Base-by-base conservation (phyloP, 2,113 vertebrate genomes). In the Scartelaos histophorus region DNA sequence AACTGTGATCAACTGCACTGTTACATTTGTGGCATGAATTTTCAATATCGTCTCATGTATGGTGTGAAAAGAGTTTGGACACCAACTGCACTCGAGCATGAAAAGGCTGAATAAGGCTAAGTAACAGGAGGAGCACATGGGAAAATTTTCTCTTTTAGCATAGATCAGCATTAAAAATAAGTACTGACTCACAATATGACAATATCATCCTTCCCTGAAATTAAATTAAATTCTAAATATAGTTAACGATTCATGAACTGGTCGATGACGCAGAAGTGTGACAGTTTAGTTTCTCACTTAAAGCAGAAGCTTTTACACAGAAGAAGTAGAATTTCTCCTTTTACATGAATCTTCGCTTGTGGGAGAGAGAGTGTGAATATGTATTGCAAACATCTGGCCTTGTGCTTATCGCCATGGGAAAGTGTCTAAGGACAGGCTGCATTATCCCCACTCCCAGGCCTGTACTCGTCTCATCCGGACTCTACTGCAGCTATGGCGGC, bases 391-490 rank as follows among this genome's bases (percentile, higher is more conserved):
- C 87, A 92, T 88, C 82, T 91, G 90, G 79, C 51, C n/a, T 4
- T 76, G 80, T 86, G 71, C 79, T 85, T 86, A 77, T 93, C 80
- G 70, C 83, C 67, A 76, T 87, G 86, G 86, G 87, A 89, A 89
- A 90, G 85, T 67, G 73, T 80, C 69, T 80, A 17, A n/a, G 75
- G 75, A 83, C 54, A 57, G 73, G 81, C 34, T 71, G 67, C 11
- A 58, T 82, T 81, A 71, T 82, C 75, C 73, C 49, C 21, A 64
- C 80, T 73, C 22, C 66, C 47, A 81, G 82, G 79, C 49, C 56
- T 0, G 21, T 12, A 34, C 65, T 49, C 2, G 64, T 67, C 60
- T 69, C 51, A 68, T 75, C 69, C 73, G 74, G 65, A 82, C 74
- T 66, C 13, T 54, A 66, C 76, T 62, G 38, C 13, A 47, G 53